Evolutionary conservation across 2,888 invertebrate genomes (phyloP), one percentile per base, ranked within the genome.

Genomic region (Ormia ochracea): DNA sequence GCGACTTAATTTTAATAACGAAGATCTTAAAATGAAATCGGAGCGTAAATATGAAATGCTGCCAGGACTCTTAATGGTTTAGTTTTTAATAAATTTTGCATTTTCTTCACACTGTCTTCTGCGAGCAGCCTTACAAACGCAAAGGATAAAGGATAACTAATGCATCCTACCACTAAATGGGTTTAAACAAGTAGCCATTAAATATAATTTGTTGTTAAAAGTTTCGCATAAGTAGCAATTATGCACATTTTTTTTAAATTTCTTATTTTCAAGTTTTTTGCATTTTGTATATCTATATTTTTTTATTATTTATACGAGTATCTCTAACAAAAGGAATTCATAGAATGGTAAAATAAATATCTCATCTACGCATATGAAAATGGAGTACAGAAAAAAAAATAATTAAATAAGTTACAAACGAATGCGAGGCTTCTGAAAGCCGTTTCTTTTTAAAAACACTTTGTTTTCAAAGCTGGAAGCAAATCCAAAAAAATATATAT

Each of bases 11-110:
- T 72, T 76, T 76, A 80, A 68, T 76, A 63, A 56, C 68, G 41
- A 48, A 72, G 66, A 80, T 68, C 80, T 80, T 56, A 66, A 76
- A 72, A 80, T 80, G 72, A 80, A 80, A 80, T 72, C 72, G 72
- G 80, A 76, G 80, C 80, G 72, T 76, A 41, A 80, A 76, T 76
- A 68, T 80, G 38, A 76, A 76, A 66, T 66, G 66, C 21, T 54
- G 61, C 21, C 68, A 61, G 61, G 52, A 54, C 48, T 61, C 31
- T 70, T 79, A 79, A 75, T 75, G 74, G 70, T 59, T 48, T 66
- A 75, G 54, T 66, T 76, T 52, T 68, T 68, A 72, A 76, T 76
- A 76, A 68, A 59, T 78, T 69, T 48, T 74, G 59, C 28, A 28
- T 1, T 45, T 28, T 33, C 19, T 50, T 33, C 19, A 31, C 19